A percentile compares a stretch with the other conserved stretches of the same genome.
Conservation (phyloP, 2,113 vertebrate genomes). For the Nibea coibor region DNA sequence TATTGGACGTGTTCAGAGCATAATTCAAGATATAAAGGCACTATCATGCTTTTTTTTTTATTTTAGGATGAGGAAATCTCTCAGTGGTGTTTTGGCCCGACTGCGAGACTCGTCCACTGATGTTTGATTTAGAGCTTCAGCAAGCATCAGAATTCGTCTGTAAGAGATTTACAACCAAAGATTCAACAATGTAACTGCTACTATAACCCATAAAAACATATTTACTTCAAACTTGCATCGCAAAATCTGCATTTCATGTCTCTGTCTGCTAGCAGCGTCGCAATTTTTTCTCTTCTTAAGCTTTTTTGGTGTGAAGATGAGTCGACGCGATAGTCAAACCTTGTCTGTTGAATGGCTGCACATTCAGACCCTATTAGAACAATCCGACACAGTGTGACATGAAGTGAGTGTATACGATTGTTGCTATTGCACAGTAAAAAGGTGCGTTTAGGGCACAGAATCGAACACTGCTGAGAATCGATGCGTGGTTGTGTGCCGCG, state of each 20-base stretch:
- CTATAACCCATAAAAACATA: neutral
- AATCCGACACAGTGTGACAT: neutral
- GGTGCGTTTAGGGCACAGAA: too few species aligned
- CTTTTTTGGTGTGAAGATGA: neutral
- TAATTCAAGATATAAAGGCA: conserved; percentile 4
- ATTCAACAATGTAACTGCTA: neutral
- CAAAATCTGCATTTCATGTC: neutral
- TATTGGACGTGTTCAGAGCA: conserved; percentile 20
- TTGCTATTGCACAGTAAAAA: neutral
- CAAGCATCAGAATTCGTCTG: too few species aligned
- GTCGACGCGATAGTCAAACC: neutral
- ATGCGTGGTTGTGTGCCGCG: too few species aligned
- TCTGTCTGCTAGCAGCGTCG: neutral
- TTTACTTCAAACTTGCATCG: neutral
- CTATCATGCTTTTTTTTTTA: neutral
- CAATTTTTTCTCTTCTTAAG: neutral
- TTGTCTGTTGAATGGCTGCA: neutral
- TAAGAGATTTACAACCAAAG: neutral
- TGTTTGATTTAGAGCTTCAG: neutral
- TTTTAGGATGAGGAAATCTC: neutral
- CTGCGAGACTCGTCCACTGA: neutral
- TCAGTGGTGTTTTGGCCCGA: neutral
- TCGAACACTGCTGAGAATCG: too few species aligned
- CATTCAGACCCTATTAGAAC: neutral
- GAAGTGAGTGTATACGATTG: neutral